These are phyloP conservation scores for Ceratina japonica DNA, from an alignment of 1,140 invertebrate genomes.

Conservation along the genomic window DNA sequence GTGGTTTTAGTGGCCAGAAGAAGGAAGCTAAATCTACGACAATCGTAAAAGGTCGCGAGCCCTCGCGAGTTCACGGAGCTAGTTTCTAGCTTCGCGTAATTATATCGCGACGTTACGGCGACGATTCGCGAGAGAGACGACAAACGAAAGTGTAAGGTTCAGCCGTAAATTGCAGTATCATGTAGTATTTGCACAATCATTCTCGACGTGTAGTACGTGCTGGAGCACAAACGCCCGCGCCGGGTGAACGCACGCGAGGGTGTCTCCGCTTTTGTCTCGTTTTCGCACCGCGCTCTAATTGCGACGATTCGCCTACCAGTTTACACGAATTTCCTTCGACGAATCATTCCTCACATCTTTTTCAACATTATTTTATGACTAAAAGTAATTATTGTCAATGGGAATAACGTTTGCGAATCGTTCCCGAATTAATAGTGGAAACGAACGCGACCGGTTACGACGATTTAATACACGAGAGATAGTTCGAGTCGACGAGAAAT, in stretches of 20 bases:
- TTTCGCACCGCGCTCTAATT: slow-evolving; percentile 24
- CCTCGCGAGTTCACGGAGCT: background rate
- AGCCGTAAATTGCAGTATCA: slow-evolving; percentile 33
- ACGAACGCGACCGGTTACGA: too few relatives aligned
- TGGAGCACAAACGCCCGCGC: background rate
- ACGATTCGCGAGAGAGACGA: background rate
- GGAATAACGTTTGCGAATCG: too few relatives aligned
- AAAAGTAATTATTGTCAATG: too few relatives aligned
- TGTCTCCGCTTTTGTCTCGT: slow-evolving; percentile 38
- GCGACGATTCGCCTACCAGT: slow-evolving; percentile 18
- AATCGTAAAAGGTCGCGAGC: too few relatives aligned
- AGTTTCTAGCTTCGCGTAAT: slow-evolving; percentile 1
- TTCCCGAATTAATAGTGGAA: too few relatives aligned
- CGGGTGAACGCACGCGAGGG: slow-evolving; percentile 33
- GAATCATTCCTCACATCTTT: background rate
- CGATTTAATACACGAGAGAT: too few relatives aligned
- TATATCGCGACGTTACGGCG: slow-evolving; percentile 20
- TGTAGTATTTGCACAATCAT: slow-evolving; percentile 36
- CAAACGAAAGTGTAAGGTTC: slow-evolving; percentile 34
- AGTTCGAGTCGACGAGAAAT: too few relatives aligned
- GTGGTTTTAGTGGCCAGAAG: too few relatives aligned
- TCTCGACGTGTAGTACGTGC: slow-evolving; percentile 11
- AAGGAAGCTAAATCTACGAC: too few relatives aligned
- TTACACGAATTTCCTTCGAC: background rate
- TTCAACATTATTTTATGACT: background rate